Base-by-base conservation (phyloP, 35 echinoderm and acorn worm species). In the Hemicentrotus pulcherrimus region DNA sequence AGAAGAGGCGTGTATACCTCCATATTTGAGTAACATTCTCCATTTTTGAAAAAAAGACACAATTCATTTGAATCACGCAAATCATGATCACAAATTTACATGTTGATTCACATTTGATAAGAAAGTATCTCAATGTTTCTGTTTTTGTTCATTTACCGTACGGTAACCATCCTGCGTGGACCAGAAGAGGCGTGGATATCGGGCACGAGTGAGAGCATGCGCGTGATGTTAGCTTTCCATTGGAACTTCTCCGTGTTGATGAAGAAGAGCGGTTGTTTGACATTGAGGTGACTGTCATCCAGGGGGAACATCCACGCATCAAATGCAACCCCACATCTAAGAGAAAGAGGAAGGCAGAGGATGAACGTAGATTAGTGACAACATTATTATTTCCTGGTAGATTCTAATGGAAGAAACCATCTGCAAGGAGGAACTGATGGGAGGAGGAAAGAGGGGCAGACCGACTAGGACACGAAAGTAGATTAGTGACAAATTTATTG, bases 191-290 rank as follows among this genome's bases (percentile, higher is more conserved):
- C 95, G 30, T 95, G 48, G 31, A 88, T 45, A 28, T 95, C 95
- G 46, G 93, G 93, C 58, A 99, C 87, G 48, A 97, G 91, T 85
- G 92, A 87, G 47, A 48, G 95, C 95, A 97, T 97, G 31, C 35
- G 41, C 31, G 61, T 88, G 6, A 99, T 97, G 85, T 99, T 99
- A 14, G 65, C 94, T 24, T 86, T 85, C 98, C 98, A 99, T 3
- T 99, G 98, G 32, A 99, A 99, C 30, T 87, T 95, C 91, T 97
- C 96, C 0, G 98, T 97, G 95, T 99, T 99, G 78, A 99, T 96
- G 46, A 99, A 96, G 4, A 99, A 90, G 13, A 99, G 22, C 10
- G 98, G 98, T 32, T 99, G 97, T 1, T 94, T 87, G 50, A 99
- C 91, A 4, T 92, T 88, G 12, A 91, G 46, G 32, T 96, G 95